Conservation (phyloP, 2,888 invertebrate species). For the Syritta pipiens region DNA sequence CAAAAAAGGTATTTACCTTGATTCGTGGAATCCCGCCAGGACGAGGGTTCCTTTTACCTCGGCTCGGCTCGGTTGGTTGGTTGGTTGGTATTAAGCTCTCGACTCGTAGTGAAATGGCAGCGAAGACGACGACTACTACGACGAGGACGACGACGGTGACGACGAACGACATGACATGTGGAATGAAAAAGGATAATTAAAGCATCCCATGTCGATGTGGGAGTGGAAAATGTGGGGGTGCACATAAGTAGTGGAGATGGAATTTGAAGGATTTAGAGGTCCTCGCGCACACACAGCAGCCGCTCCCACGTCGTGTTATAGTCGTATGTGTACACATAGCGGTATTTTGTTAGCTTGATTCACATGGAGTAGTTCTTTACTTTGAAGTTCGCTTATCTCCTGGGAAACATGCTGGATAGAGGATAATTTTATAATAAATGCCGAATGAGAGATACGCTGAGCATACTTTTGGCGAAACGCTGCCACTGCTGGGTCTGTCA, state of each 20-base stretch:
- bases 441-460: constrained; percentile 63
- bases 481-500: no score
- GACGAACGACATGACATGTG: constrained; percentile 59
- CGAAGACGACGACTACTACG: background rate
- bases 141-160: background rate
- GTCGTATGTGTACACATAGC: constrained; percentile 14
- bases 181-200: constrained; percentile 68
- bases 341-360: constrained; percentile 47
- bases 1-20: constrained; percentile 66
- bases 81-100: constrained; percentile 61
- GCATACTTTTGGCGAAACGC: no score
- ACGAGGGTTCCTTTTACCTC: constrained; percentile 40
- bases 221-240: constrained; percentile 47
- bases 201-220: constrained; percentile 61
- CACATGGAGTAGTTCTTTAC: constrained; percentile 57
- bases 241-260: constrained; percentile 50
- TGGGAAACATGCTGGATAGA: constrained; percentile 66
- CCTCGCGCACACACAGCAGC: background rate
- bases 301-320: background rate
- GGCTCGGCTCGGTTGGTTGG: no score
- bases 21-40: constrained; percentile 67
- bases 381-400: constrained; percentile 68
- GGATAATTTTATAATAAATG: constrained; percentile 64
- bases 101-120: constrained; percentile 12
- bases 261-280: constrained; percentile 61